Evolutionary conservation across 2,888 invertebrate genomes (phyloP).

Genomic region (Nomada lathburiana): DNA sequence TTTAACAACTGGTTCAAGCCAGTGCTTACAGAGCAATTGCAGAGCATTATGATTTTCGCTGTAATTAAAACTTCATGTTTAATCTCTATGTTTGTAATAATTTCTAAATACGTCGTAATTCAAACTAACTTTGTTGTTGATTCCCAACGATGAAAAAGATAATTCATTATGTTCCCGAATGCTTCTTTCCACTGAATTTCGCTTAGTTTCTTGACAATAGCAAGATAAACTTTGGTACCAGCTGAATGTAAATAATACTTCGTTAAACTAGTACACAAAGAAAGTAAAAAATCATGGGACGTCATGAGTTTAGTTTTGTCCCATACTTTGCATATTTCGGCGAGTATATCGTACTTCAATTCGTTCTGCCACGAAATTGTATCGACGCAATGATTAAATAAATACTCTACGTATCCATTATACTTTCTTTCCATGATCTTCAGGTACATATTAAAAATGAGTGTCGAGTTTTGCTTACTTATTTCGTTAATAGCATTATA

Average conservation of each 20-base stretch:
- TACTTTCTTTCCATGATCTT: conserved; percentile 76
- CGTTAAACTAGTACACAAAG: conserved; percentile 83
- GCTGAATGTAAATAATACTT: conserved; percentile 87
- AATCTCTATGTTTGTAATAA: neutral
- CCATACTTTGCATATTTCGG: conserved; percentile 84
- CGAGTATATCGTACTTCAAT: conserved; percentile 86
- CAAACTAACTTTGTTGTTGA: conserved; percentile 69
- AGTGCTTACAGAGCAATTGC: conserved; percentile 75
- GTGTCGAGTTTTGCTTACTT: conserved; percentile 85
- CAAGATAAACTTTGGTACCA: conserved; percentile 87
- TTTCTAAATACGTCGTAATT: conserved; percentile 5
- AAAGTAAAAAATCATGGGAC: conserved; percentile 66
- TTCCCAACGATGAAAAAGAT: conserved; percentile 78
- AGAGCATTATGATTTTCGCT: conserved; percentile 74
- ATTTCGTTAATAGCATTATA: conserved; percentile 87
- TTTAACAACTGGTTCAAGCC: conserved; percentile 77
- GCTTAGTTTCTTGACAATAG: conserved; percentile 84
- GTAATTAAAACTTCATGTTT: conserved; percentile 33
- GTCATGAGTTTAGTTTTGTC: conserved; percentile 67
- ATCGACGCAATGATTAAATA: conserved; percentile 77
- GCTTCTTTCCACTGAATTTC: conserved; percentile 84
- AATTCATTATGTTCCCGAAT: conserved; percentile 82
- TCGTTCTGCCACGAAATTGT: conserved; percentile 86
- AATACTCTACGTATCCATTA: conserved; percentile 71
- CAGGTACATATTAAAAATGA: conserved; percentile 84